Conservation (phyloP, 1,140 invertebrate species). For the Antheraea pernyi region DNA sequence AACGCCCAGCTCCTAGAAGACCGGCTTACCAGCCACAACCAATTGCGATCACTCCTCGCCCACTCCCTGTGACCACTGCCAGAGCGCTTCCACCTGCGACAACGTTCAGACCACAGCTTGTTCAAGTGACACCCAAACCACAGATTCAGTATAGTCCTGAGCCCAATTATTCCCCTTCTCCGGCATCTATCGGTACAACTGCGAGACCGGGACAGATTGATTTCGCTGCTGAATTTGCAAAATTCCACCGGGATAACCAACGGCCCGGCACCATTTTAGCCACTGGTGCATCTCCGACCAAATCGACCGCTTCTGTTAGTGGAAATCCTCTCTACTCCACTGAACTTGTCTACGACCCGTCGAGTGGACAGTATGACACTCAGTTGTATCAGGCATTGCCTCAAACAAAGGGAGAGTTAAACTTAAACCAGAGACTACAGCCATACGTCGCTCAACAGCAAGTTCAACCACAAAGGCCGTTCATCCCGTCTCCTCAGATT, state of each 20-base stretch:
- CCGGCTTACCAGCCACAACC: constrained; percentile 75
- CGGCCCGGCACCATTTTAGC: constrained; percentile 75
- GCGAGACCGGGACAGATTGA: constrained; percentile 80
- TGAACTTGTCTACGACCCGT: constrained; percentile 87
- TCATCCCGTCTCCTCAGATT: constrained; percentile 73
- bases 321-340: constrained; percentile 86
- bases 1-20: constrained; percentile 61
- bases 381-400: constrained; percentile 88
- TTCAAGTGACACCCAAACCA: constrained; percentile 81
- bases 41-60: constrained; percentile 81
- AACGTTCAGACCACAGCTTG: constrained; percentile 82
- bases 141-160: constrained; percentile 81
- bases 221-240: constrained; percentile 87
- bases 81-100: constrained; percentile 83
- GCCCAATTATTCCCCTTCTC: constrained; percentile 64
- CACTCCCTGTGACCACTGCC: constrained; percentile 82
- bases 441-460: constrained; percentile 83
- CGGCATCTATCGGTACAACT: constrained; percentile 61
- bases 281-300: constrained; percentile 49
- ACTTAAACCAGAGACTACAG: constrained; percentile 86
- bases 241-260: constrained; percentile 88
- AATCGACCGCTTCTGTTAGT: constrained; percentile 61
- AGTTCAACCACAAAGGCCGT: constrained; percentile 56
- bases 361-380: constrained; percentile 89
- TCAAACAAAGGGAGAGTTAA: constrained; percentile 85